Base-by-base conservation (phyloP, 2,888 invertebrate genomes). In the Agelastica alni region DNA sequence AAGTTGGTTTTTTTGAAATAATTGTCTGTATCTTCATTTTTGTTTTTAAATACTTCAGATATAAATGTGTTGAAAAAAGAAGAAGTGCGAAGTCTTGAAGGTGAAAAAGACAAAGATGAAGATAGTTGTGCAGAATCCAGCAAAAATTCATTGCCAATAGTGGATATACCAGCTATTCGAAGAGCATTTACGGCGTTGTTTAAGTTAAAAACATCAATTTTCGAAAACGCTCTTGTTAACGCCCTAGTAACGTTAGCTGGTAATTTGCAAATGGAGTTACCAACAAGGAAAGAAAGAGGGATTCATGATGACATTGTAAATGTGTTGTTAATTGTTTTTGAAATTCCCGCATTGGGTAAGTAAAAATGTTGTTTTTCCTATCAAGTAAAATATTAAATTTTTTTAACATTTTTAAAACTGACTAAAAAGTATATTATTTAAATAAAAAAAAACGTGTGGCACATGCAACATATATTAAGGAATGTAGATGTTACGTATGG, bases 91-190 rank as follows among this genome's bases (percentile, higher is more conserved):
- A 82, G 85, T 4, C 76, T 88, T 53, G 88, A 89, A 72, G 86
- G 85, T 45, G 93, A 94, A 72, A 84, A 86, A 60, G 94, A 95
- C 66, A 94, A 94, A 77, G 94, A 94, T 71, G 87, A 89, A 67
- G 93, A 94, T 69, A 86, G 89, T 67, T 82, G 85, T 55, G 79
- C 58, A 74, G 84, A 70, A 9, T 62, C 70, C 6, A 74, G 74
- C 52, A 67, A 64, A 44, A 61, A 61, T 17, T 53, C 62, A 14
- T 30, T 70, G n/a, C 57, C 58, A 0, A 82, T 78, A 16, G 80
- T 92, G n/a, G 92, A 93, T 75, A 80, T 91, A 43, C 80, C 81
- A 0, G 82, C 89, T 0, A 83, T 91, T 64, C 80, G 87, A 53
- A 79, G 89, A 72, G 85, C 89, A 6, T 91, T 88, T 70, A 75